These are phyloP conservation scores for Ameiurus melas DNA, from an alignment of 2,113 vertebrate genomes.

Conservation along the genomic window DNA sequence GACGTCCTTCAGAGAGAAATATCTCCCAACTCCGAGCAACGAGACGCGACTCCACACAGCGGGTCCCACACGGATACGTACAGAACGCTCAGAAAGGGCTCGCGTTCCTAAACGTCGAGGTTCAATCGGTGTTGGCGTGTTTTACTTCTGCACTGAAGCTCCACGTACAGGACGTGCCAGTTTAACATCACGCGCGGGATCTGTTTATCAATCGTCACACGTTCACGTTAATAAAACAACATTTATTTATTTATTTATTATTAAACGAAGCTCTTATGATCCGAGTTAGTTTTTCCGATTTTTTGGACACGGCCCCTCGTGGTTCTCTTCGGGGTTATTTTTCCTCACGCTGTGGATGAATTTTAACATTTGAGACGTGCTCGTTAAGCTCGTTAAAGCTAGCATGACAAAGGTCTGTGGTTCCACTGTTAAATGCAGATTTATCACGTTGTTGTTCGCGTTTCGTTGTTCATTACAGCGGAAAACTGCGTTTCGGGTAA, in stretches of 20 bases:
- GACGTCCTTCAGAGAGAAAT: constrained; percentile 43
- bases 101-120: neutral
- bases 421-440: neutral
- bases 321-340: neutral
- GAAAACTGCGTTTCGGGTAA: neutral
- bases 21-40: neutral
- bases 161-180: neutral
- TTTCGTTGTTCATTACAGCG: neutral
- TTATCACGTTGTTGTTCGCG: neutral
- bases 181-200: neutral
- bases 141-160: neutral
- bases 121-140: neutral
- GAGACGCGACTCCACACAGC: no score
- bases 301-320: neutral
- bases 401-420: neutral
- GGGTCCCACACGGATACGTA: neutral
- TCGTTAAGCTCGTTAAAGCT: neutral
- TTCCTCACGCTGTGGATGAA: no score
- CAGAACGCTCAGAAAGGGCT: neutral
- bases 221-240: neutral
- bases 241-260: neutral
- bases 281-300: neutral
- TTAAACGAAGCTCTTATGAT: no score
- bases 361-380: neutral
- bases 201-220: neutral